Percentiles rank a stretch among this genome's conserved stretches.
These are phyloP conservation scores for Perccottus glenii DNA, from an alignment of 2,113 vertebrate species.

Conservation along the genomic window DNA sequence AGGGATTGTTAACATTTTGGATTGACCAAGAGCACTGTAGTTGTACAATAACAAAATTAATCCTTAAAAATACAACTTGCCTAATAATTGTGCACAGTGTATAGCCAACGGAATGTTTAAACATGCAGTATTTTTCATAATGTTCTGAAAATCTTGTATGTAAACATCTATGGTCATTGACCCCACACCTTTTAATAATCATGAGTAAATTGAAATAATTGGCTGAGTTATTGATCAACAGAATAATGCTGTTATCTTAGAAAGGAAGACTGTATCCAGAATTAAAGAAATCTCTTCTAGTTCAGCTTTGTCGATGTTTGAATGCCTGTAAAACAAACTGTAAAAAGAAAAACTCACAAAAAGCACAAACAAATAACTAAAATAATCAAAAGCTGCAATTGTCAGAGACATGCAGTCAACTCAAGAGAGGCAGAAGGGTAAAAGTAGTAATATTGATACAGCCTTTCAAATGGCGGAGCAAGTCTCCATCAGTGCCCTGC, in stretches of 20 bases:
- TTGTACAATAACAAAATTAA: too few relatives aligned
- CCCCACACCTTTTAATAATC: not conserved
- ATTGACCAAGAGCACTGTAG: too few relatives aligned
- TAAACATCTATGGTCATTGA: not conserved
- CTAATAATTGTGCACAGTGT: too few relatives aligned
- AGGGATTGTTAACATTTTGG: too few relatives aligned
- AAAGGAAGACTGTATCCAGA: slow-evolving; percentile 34
- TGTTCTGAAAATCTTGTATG: too few relatives aligned
- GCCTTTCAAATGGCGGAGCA: slow-evolving; percentile 83
- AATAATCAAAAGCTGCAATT: slow-evolving; percentile 80
- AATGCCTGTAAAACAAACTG: slow-evolving; percentile 64
- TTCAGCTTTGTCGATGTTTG: slow-evolving; percentile 37
- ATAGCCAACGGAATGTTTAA: too few relatives aligned
- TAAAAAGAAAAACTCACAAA: slow-evolving; percentile 52
- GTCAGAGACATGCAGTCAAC: slow-evolving; percentile 82
- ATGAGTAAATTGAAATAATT: not conserved
- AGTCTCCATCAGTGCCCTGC: slow-evolving; percentile 87
- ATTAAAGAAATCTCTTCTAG: slow-evolving; percentile 42
- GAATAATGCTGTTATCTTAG: slow-evolving; percentile 26
- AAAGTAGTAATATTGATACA: slow-evolving; percentile 83
- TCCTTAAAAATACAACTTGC: too few relatives aligned
- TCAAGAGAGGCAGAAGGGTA: slow-evolving; percentile 71
- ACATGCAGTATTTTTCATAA: too few relatives aligned
- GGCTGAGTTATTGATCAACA: slow-evolving; percentile 2
- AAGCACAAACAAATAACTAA: slow-evolving; percentile 71